Percentiles rank a stretch among this genome's conserved stretches.
phyloP scores from a whole-genome alignment of 2,888 invertebrate genomes.

The Drosophila meridiana region DNA sequence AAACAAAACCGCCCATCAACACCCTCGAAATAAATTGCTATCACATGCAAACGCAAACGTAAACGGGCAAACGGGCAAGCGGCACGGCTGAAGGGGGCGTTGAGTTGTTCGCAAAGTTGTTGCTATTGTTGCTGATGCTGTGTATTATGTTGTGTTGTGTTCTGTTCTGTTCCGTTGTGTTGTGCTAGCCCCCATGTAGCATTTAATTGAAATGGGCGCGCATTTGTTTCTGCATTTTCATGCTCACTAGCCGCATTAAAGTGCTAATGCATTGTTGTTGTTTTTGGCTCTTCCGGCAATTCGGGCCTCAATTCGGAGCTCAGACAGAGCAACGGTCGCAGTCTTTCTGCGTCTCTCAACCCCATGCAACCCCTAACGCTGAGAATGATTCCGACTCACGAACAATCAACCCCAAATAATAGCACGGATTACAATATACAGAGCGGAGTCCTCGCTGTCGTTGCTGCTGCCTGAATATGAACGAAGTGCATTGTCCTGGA shows the following conservation, averaged over 20 bases:
- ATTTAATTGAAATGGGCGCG: constrained; percentile 81
- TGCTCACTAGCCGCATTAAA: constrained; percentile 80
- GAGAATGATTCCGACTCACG: constrained; percentile 48
- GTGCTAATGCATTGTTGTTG: constrained; percentile 83
- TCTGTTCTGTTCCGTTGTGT: constrained; percentile 25
- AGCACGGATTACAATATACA: constrained; percentile 69
- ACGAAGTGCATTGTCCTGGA: constrained; percentile 74
- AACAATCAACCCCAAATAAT: constrained; percentile 79
- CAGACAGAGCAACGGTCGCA: constrained; percentile 18
- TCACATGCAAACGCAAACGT: constrained; percentile 37
- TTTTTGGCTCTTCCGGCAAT: constrained; percentile 63
- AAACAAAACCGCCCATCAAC: constrained; percentile 84
- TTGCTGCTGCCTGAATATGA: constrained; percentile 20
- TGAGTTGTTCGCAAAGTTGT: constrained; percentile 43
- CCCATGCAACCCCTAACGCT: constrained; percentile 62
- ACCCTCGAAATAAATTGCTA: constrained; percentile 76
- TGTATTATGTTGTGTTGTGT: constrained; percentile 22
- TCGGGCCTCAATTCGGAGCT: constrained; percentile 1
- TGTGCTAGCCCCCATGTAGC: constrained; percentile 62
- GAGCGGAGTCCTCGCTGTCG: constrained; percentile 29
- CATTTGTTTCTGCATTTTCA: constrained; percentile 77
- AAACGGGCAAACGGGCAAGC: background rate
- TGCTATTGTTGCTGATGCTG: constrained; percentile 54
- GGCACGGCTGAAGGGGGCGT: constrained; percentile 4
- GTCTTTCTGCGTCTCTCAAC: constrained; percentile 18